Conservation (phyloP, 2,888 invertebrate genomes). For the Chymomyza caudatula region DNA sequence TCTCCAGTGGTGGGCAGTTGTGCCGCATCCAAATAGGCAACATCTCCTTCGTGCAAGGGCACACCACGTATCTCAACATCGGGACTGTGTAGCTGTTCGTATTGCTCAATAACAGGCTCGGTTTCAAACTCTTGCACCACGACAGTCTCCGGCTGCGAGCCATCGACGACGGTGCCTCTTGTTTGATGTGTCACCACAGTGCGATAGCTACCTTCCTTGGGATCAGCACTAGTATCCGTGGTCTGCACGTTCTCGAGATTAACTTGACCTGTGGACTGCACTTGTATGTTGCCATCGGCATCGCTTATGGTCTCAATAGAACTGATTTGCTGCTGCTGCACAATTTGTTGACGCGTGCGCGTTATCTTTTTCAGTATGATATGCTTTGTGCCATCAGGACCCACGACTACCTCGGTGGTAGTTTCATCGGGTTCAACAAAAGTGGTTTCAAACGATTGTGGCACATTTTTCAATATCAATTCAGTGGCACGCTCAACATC, state of each 20-base stretch:
- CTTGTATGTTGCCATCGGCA: slow-evolving; percentile 82
- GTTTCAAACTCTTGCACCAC: slow-evolving; percentile 71
- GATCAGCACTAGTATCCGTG: slow-evolving; percentile 78
- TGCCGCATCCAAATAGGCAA: slow-evolving; percentile 74
- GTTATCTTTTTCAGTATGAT: slow-evolving; percentile 87
- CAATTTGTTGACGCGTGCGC: slow-evolving; percentile 83
- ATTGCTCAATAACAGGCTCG: slow-evolving; percentile 76
- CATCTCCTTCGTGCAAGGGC: slow-evolving; percentile 77
- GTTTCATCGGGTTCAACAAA: slow-evolving; percentile 90
- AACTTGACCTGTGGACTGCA: slow-evolving; percentile 81
- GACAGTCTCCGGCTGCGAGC: slow-evolving; percentile 67
- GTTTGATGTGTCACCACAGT: slow-evolving; percentile 66
- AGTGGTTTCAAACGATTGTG: slow-evolving; percentile 88
- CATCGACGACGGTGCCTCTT: slow-evolving; percentile 62
- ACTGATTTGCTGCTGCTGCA: slow-evolving; percentile 81
- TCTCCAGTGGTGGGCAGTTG: slow-evolving; percentile 59
- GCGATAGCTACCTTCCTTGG: slow-evolving; percentile 80
- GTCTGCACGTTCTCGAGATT: slow-evolving; percentile 80
- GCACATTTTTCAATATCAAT: slow-evolving; percentile 84
- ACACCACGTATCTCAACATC: slow-evolving; percentile 73
- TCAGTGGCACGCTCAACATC: slow-evolving; percentile 81
- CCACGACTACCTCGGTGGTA: slow-evolving; percentile 87
- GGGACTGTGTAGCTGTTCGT: slow-evolving; percentile 50
- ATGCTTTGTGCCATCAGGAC: slow-evolving; percentile 88
- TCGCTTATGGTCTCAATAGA: slow-evolving; percentile 80